Conservation (phyloP, 2,888 invertebrate genomes). For the Xylota sylvarum region DNA sequence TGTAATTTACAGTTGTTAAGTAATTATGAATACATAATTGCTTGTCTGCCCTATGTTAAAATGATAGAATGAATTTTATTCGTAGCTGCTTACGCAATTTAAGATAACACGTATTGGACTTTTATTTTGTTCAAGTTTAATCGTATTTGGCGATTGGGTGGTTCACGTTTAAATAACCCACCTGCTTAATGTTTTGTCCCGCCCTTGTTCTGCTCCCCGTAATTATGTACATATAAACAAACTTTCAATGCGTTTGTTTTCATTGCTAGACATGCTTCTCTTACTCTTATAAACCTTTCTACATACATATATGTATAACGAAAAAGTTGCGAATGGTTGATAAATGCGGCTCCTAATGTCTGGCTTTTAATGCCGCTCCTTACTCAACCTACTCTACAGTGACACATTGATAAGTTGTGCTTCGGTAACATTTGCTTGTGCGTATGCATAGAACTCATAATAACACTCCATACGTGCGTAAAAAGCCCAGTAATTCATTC, state of each 20-base stretch:
- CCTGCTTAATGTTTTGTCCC: background rate
- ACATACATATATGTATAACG: background rate
- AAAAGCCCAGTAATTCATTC: background rate
- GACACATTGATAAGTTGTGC: background rate
- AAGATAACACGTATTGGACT: background rate
- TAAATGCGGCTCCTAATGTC: conserved; percentile 7
- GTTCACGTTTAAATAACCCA: background rate
- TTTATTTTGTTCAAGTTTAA: background rate
- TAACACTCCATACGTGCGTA: background rate
- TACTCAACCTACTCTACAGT: background rate
- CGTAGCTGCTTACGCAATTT: background rate
- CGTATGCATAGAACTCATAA: background rate
- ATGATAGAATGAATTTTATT: background rate
- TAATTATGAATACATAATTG: background rate
- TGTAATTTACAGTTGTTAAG: background rate
- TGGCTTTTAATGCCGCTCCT: background rate
- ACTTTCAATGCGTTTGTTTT: background rate
- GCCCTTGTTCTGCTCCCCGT: background rate
- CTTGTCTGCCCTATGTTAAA: background rate
- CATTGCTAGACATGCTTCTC: conserved; percentile 6
- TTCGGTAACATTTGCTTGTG: background rate
- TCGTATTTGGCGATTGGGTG: background rate
- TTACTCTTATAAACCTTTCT: background rate
- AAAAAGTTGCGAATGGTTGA: background rate
- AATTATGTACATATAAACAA: background rate